A percentile compares a stretch with the other conserved stretches of the same genome.
These are phyloP conservation scores for Coptodon bakossiorum DNA, from an alignment of 2,113 vertebrate genomes.

Conservation along the genomic window DNA sequence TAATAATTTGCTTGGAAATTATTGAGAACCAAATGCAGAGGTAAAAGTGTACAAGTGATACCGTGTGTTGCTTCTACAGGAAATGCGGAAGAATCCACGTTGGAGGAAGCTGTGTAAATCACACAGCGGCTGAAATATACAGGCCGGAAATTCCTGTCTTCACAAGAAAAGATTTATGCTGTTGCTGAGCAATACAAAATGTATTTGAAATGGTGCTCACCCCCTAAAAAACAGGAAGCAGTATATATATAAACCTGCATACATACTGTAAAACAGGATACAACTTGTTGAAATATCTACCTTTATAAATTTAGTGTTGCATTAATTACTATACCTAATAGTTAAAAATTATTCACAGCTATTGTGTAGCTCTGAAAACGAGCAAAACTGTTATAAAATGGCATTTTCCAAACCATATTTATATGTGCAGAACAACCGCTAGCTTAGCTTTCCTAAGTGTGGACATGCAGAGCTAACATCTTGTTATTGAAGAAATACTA, in stretches of 20 bases:
- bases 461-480: neutral
- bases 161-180: neutral
- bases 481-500: neutral
- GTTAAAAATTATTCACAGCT: neutral
- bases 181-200: neutral
- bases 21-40: neutral
- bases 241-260: neutral
- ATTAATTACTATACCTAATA: neutral
- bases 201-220: neutral
- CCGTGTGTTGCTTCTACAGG: conserved; percentile 55
- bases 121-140: neutral
- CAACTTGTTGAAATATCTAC: neutral
- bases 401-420: neutral
- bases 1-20: neutral
- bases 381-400: neutral
- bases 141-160: neutral
- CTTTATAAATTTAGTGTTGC: neutral
- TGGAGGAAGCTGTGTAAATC: conserved; percentile 2
- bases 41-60: neutral
- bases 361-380: no score
- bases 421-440: neutral
- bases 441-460: neutral
- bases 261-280: neutral
- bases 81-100: conserved; percentile 70
- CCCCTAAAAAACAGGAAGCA: neutral